phyloP scores from a whole-genome alignment of 1,140 invertebrate genomes.

The Thrips palmi region DNA sequence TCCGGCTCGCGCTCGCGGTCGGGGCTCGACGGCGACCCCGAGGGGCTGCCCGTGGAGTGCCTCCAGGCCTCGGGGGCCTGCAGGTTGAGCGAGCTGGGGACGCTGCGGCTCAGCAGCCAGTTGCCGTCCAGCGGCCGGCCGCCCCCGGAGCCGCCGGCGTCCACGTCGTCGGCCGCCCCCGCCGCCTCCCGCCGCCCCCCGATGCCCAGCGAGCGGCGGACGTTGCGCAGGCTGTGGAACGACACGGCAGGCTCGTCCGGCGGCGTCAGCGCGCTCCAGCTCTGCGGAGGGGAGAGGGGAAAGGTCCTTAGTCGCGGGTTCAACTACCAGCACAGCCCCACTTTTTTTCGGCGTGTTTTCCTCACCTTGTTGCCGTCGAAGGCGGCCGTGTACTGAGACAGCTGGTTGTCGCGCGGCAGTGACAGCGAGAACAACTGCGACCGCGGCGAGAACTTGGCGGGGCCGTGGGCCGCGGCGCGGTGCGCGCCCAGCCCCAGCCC shows the following conservation, averaged over 20 bases:
- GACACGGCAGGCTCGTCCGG: no score
- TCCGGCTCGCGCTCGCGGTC: constrained; percentile 11
- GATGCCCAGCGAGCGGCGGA: no score
- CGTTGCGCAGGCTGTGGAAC: no score
- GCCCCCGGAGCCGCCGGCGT: constrained; percentile 17
- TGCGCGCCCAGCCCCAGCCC: no score
- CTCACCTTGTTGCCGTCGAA: constrained; percentile 11
- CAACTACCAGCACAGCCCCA: no score
- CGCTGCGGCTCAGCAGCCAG: constrained; percentile 58
- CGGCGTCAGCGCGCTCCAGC: no score
- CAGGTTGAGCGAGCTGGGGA: constrained; percentile 53
- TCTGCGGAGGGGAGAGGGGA: constrained; percentile 1
- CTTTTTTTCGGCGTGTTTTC: background rate
- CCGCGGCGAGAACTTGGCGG: constrained; percentile 38
- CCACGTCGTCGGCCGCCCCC: constrained; percentile 25
- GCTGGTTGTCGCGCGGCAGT: constrained; percentile 38
- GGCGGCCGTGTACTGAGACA: constrained; percentile 7
- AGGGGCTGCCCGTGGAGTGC: no score
- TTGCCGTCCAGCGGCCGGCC: constrained; percentile 32
- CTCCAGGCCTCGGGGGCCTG: no score
- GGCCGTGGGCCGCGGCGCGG: constrained; percentile 12
- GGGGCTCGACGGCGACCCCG: constrained; percentile 5
- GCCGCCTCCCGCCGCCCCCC: no score
- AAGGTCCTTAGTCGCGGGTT: no score
- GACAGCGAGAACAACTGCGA: constrained; percentile 49